Percentiles rank a stretch among this genome's conserved stretches.
Conservation (phyloP, 2,888 invertebrate species). For the Euzetes globulus region DNA sequence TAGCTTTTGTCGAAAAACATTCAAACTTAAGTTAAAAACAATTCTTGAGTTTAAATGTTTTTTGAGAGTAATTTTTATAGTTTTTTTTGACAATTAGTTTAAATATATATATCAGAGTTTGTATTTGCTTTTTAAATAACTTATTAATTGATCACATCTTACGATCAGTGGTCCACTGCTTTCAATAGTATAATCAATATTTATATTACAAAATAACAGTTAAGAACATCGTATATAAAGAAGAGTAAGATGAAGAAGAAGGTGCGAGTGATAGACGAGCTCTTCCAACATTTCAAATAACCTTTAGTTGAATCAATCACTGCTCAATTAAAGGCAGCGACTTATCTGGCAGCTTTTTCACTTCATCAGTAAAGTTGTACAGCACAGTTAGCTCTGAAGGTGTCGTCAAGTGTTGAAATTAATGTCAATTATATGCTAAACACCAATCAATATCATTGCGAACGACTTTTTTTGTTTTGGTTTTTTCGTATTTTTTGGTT, state of each 20-base stretch:
- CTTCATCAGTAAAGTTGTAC: neutral
- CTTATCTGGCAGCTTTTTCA: neutral
- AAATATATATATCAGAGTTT: slow-evolving; percentile 9
- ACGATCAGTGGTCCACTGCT: slow-evolving; percentile 28
- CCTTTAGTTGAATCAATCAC: neutral
- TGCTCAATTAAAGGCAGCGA: neutral
- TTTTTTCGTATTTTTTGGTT: neutral
- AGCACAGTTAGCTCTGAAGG: neutral
- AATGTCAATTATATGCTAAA: neutral
- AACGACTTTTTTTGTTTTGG: neutral
- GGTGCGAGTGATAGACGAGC: slow-evolving; percentile 19
- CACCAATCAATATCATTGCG: slow-evolving; percentile 7
- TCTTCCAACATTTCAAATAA: neutral
- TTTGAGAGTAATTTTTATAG: neutral
- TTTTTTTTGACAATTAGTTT: neutral
- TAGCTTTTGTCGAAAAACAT: neutral
- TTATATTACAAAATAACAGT: slow-evolving; percentile 25
- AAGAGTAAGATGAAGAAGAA: slow-evolving; percentile 20
- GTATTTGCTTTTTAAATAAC: neutral
- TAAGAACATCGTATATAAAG: slow-evolving; percentile 13
- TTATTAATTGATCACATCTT: slow-evolving; percentile 24
- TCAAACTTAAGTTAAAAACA: neutral
- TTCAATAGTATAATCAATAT: slow-evolving; percentile 6
- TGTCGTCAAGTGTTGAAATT: slow-evolving; percentile 4
- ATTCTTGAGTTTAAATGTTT: neutral